Evolutionary conservation across 2,888 invertebrate species (phyloP).

Genomic region (Drosophila meridiana): DNA sequence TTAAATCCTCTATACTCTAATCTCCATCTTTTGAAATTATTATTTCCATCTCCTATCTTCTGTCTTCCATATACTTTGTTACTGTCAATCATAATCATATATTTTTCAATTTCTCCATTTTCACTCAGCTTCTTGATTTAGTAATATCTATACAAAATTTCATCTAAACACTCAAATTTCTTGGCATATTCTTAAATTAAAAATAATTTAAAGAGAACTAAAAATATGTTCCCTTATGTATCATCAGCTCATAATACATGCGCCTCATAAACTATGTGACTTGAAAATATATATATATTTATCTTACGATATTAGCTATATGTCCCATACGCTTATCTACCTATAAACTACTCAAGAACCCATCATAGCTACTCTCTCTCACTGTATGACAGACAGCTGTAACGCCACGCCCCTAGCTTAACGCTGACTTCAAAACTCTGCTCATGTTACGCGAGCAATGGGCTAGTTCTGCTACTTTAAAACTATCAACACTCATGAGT

Average conservation of each 20-base stretch:
- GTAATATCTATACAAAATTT: neutral
- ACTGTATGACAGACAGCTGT: slow-evolving; percentile 25
- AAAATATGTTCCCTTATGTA: neutral
- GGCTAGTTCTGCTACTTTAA: slow-evolving; percentile 39
- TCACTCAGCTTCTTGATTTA: too few relatives aligned
- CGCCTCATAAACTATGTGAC: neutral
- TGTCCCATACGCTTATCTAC: neutral
- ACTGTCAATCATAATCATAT: too few relatives aligned
- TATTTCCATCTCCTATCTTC: too few relatives aligned
- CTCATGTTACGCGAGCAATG: slow-evolving; percentile 51
- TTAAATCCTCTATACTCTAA: too few relatives aligned
- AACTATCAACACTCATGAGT: slow-evolving; percentile 47
- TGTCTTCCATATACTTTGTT: too few relatives aligned
- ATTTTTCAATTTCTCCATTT: too few relatives aligned
- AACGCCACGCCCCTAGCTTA: neutral
- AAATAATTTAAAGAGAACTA: neutral
- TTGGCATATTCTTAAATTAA: neutral
- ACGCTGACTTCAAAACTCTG: neutral
- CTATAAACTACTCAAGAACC: neutral
- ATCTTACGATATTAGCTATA: neutral
- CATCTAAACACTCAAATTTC: neutral
- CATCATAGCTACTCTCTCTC: neutral
- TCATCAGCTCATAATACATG: neutral
- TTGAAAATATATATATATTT: neutral
- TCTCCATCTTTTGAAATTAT: too few relatives aligned